Evolutionary conservation across 2,888 invertebrate genomes (phyloP).

Genomic region (Morinoia aosen): DNA sequence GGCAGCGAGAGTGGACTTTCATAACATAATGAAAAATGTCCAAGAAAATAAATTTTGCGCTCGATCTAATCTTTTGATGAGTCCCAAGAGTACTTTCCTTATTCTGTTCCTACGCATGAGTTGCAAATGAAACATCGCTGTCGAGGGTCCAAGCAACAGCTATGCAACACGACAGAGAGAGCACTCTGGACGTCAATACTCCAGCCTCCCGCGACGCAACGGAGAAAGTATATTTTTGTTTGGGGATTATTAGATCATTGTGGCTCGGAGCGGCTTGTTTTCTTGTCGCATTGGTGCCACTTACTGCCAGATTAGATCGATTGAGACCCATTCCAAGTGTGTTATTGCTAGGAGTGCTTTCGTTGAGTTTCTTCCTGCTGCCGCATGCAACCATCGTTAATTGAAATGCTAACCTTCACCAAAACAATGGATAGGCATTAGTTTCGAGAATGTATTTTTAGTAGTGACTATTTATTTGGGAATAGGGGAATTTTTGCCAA

Average conservation of each 20-base stretch:
- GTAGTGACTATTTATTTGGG: not conserved
- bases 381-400: not conserved
- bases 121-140: not conserved
- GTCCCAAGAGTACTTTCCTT: not conserved
- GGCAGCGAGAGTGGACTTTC: not conserved
- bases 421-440: not conserved
- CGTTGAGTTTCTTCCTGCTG: not conserved
- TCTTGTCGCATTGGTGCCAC: conserved; percentile 6
- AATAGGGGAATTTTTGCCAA: not conserved
- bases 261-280: conserved; percentile 12
- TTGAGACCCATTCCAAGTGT: not conserved
- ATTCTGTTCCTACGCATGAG: not conserved
- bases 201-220: not conserved
- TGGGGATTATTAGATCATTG: conserved; percentile 24
- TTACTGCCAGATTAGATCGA: conserved; percentile 17
- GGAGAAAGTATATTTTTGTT: not conserved
- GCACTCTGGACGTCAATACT: not conserved
- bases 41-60: not conserved
- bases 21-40: conserved; percentile 15
- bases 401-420: not conserved
- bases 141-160: not conserved
- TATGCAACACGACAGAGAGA: not conserved
- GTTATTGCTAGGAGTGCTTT: not conserved
- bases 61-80: conserved; percentile 9
- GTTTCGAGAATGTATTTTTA: not conserved